Evolutionary conservation across 1,140 invertebrate genomes (phyloP).

Genomic region (Drosophila obscura): DNA sequence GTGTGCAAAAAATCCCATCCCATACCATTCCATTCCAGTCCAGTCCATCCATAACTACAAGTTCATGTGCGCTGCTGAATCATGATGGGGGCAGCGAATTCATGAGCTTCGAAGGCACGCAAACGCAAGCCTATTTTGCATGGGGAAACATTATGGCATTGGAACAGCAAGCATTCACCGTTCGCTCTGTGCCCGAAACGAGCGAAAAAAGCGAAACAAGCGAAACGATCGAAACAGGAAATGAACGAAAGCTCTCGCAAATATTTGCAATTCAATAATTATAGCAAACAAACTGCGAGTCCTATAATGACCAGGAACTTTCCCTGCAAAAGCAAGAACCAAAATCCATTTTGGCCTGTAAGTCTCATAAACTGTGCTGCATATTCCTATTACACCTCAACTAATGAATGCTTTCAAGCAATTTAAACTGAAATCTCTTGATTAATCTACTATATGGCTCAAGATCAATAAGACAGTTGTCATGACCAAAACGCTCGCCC

Average conservation of each 20-base stretch:
- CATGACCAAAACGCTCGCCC: constrained; percentile 46
- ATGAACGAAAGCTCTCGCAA: constrained; percentile 15
- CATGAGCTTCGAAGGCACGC: constrained; percentile 35
- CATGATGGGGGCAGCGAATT: constrained; percentile 54
- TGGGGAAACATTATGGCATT: constrained; percentile 39
- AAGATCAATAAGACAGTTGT: constrained; percentile 54
- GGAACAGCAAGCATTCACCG: constrained; percentile 30
- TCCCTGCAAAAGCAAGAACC: too few relatives aligned
- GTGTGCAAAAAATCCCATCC: constrained; percentile 24
- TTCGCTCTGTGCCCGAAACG: neutral
- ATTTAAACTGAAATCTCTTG: constrained; percentile 31
- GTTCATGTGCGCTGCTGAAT: constrained; percentile 63
- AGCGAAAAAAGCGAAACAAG: too few relatives aligned
- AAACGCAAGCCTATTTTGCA: constrained; percentile 57
- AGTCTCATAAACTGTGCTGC: too few relatives aligned
- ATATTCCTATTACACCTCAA: constrained; percentile 1
- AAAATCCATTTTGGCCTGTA: too few relatives aligned
- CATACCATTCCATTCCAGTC: neutral
- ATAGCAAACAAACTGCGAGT: constrained; percentile 6
- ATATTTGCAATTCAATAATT: constrained; percentile 26
- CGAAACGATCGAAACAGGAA: constrained; percentile 18
- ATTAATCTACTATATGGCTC: constrained; percentile 45
- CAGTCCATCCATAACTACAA: constrained; percentile 41
- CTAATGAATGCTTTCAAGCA: neutral
- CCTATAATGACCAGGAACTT: too few relatives aligned